Evolutionary conservation across 1,140 invertebrate species (phyloP).

Genomic region (Oncopodura yosiiana): DNA sequence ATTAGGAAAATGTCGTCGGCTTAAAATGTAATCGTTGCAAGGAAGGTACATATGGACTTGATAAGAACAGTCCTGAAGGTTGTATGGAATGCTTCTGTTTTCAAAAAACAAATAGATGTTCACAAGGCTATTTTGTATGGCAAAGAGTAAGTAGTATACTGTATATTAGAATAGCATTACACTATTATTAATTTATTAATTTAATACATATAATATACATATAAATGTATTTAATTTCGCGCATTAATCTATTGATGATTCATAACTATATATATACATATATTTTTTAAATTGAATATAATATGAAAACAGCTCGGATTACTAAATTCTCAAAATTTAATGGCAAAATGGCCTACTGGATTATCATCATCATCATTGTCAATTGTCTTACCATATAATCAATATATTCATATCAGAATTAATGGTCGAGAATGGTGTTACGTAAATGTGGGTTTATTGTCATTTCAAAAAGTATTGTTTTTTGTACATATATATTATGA

Average conservation of each 20-base stretch:
- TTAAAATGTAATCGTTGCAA: conserved; percentile 72
- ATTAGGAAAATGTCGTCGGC: conserved; percentile 64
- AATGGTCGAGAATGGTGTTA: conserved; percentile 43
- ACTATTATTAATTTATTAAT: too few relatives aligned
- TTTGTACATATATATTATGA: too few relatives aligned
- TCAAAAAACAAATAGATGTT: conserved; percentile 62
- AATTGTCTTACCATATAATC: conserved; percentile 19
- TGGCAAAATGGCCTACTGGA: conserved; percentile 40
- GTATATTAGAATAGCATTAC: background rate
- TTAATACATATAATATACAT: conserved; percentile 8
- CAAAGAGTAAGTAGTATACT: conserved; percentile 45
- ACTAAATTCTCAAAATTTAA: conserved; percentile 47
- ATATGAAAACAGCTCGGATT: conserved; percentile 45
- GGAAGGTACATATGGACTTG: conserved; percentile 70
- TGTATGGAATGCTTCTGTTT: conserved; percentile 88
- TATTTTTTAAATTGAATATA: background rate
- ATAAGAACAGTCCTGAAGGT: conserved; percentile 58
- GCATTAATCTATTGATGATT: conserved; percentile 22
- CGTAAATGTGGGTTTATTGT: conserved; percentile 42
- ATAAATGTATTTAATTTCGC: conserved; percentile 23
- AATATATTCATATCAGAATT: conserved; percentile 39
- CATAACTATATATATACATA: background rate
- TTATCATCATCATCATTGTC: conserved; percentile 14
- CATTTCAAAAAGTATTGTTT: too few relatives aligned
- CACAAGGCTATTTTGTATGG: conserved; percentile 65